Percentiles rank a stretch among this genome's conserved stretches.
Conservation (phyloP, 2,113 vertebrate genomes). For the Amblyopsis rosae region DNA sequence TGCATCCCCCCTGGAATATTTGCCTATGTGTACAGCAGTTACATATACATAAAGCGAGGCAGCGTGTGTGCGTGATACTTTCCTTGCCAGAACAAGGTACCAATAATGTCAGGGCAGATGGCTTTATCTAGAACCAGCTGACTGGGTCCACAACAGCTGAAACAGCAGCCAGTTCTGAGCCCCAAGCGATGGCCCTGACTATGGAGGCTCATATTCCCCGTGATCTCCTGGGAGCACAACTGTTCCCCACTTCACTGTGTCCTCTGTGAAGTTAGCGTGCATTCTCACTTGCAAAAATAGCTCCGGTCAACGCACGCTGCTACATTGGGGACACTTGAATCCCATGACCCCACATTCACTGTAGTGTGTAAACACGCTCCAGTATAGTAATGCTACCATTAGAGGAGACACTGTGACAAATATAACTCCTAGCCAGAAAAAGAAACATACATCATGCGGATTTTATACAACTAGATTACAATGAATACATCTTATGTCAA, state of each 20-base stretch:
- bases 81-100: slow-evolving; percentile 27
- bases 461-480: too few species aligned
- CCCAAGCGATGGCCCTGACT: slow-evolving; percentile 15
- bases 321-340: slow-evolving; percentile 31
- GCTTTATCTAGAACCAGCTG: slow-evolving; percentile 7
- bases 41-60: not conserved
- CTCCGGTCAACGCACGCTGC: slow-evolving; percentile 19
- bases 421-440: not conserved
- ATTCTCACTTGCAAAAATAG: slow-evolving; percentile 49
- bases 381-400: slow-evolving; percentile 5
- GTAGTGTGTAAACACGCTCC: slow-evolving; percentile 6
- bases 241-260: slow-evolving; percentile 24
- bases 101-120: slow-evolving; percentile 30
- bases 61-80: not conserved
- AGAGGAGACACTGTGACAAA: slow-evolving; percentile 2
- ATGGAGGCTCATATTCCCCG: slow-evolving; percentile 9
- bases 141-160: slow-evolving; percentile 27
- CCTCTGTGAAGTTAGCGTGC: slow-evolving; percentile 21
- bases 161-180: slow-evolving; percentile 11
- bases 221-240: slow-evolving; percentile 24
- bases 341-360: slow-evolving; percentile 4
- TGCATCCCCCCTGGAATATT: not conserved
- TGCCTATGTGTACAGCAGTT: not conserved
- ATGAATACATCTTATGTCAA: too few species aligned
- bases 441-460: not conserved